These are phyloP conservation scores for Brachionus manjavacas DNA, from an alignment of 1,140 invertebrate genomes.

Conservation along the genomic window DNA sequence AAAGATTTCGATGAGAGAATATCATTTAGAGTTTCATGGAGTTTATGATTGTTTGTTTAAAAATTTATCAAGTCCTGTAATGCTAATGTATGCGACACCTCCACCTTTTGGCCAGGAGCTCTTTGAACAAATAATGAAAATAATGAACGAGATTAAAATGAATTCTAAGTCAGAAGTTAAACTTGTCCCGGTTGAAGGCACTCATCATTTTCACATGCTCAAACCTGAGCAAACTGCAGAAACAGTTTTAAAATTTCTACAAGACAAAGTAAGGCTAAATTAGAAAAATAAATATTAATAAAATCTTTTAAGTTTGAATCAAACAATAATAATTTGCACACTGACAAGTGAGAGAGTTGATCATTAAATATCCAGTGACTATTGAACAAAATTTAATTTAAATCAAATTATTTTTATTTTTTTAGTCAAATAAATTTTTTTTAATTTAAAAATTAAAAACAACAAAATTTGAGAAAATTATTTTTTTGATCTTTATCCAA, in stretches of 20 bases:
- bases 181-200: constrained; percentile 11
- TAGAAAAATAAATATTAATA: not conserved
- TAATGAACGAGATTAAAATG: constrained; percentile 36
- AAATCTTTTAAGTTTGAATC: not conserved
- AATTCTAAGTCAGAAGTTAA: constrained; percentile 30
- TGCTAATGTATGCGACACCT: constrained; percentile 36
- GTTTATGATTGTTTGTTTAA: constrained; percentile 29
- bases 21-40: constrained; percentile 39
- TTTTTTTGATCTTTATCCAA: no score
- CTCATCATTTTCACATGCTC: constrained; percentile 40
- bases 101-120: constrained; percentile 22
- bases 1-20: constrained; percentile 39
- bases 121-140: constrained; percentile 41
- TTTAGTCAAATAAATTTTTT: no score
- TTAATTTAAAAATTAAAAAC: no score
- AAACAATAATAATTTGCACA: not conserved
- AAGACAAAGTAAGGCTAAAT: not conserved
- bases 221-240: constrained; percentile 18
- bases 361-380: not conserved
- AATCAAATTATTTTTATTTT: no score
- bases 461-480: no score
- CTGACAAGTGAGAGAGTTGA: not conserved
- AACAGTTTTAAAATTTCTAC: constrained; percentile 16
- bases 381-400: no score
- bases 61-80: constrained; percentile 8